Conservation (phyloP, 2,888 invertebrate species). For the Scaptomyza tumidula region DNA sequence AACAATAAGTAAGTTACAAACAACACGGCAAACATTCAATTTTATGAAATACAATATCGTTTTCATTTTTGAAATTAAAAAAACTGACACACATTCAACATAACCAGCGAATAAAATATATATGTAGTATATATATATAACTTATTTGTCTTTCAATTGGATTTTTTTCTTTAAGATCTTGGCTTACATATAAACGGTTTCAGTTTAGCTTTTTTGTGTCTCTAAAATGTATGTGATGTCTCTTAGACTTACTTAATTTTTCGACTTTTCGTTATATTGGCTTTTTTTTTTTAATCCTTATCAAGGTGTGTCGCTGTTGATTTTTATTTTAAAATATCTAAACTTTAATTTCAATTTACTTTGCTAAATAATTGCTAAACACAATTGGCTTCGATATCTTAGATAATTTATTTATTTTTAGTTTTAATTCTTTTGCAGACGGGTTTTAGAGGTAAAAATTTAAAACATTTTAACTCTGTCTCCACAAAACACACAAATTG, state of each 20-base stretch:
- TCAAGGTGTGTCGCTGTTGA: slow-evolving; percentile 49
- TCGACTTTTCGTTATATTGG: no score
- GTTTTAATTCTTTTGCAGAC: slow-evolving; percentile 2
- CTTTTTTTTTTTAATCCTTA: slow-evolving; percentile 21
- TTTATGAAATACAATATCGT: slow-evolving; percentile 33
- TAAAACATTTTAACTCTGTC: no score
- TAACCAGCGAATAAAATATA: slow-evolving; percentile 16
- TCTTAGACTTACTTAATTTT: slow-evolving; percentile 35
- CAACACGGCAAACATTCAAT: slow-evolving; percentile 48
- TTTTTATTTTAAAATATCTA: slow-evolving; percentile 55
- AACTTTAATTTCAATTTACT: slow-evolving; percentile 44
- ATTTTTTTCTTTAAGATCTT: slow-evolving; percentile 2
- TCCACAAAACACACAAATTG: no score
- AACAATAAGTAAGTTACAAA: slow-evolving; percentile 48
- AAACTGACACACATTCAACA: slow-evolving; percentile 6
- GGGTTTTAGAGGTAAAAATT: no score
- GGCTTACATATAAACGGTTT: slow-evolving; percentile 49
- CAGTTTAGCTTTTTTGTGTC: slow-evolving; percentile 22
- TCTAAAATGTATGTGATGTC: slow-evolving; percentile 46
- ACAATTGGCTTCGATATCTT: slow-evolving; percentile 79
- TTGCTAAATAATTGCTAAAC: slow-evolving; percentile 75
- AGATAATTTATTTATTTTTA: slow-evolving; percentile 34
- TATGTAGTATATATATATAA: no score
- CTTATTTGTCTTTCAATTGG: neutral
- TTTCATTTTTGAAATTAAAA: slow-evolving; percentile 6